phyloP scores from a whole-genome alignment of 2,113 vertebrate species.

The Sceloporus tristichus region DNA sequence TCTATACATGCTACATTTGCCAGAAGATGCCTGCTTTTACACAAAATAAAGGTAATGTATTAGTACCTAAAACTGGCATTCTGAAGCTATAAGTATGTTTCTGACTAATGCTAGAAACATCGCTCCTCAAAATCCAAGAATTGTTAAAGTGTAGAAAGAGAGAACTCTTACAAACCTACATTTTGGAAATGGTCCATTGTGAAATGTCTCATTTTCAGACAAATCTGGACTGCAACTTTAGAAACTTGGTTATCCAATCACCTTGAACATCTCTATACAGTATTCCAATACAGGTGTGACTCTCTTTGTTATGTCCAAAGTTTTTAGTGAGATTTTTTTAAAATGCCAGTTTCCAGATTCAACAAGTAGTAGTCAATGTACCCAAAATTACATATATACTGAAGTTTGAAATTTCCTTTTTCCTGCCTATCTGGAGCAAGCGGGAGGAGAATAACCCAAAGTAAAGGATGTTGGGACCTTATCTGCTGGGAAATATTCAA shows the following conservation, averaged over 20 bases:
- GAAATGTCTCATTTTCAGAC: neutral
- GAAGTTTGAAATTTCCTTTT: too few species aligned
- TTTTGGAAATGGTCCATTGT: neutral
- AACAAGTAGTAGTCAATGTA: neutral
- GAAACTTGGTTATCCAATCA: neutral
- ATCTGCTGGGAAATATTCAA: too few species aligned
- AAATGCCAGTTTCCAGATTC: neutral
- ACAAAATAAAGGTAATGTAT: neutral
- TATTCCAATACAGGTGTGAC: neutral
- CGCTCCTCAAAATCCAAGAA: neutral
- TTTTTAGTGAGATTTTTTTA: neutral
- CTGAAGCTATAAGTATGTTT: neutral
- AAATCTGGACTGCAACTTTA: neutral
- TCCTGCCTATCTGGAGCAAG: too few species aligned
- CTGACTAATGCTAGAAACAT: neutral
- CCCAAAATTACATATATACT: neutral
- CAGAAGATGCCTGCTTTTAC: neutral
- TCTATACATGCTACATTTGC: conserved; percentile 1
- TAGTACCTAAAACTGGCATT: neutral
- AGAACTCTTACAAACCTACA: neutral
- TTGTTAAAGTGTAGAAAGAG: neutral
- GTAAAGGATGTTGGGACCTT: too few species aligned
- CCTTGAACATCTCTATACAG: neutral
- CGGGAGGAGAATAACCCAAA: too few species aligned
- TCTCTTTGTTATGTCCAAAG: neutral